These are phyloP conservation scores for Spondyliosoma cantharus DNA, from an alignment of 2,797 vertebrate species.

Conservation along the genomic window DNA sequence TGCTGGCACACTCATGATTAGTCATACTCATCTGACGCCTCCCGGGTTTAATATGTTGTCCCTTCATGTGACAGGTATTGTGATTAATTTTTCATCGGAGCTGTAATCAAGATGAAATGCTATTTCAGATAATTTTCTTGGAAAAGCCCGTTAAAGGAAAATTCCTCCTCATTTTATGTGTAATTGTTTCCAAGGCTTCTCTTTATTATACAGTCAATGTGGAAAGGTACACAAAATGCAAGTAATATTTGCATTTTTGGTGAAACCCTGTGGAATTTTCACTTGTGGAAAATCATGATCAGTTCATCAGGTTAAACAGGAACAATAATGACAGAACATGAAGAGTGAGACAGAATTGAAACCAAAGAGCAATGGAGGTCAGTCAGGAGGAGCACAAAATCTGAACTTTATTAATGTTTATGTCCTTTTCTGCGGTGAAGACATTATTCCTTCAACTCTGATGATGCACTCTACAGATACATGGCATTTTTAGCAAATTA, in stretches of 20 bases:
- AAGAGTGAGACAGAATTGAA: background rate
- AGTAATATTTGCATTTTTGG: slow-evolving; percentile 21
- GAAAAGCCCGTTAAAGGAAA: slow-evolving; percentile 51
- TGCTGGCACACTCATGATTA: slow-evolving; percentile 44
- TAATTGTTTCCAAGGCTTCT: slow-evolving; percentile 36
- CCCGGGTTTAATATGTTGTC: slow-evolving; percentile 39
- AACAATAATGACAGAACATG: background rate
- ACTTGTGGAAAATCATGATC: slow-evolving; percentile 6
- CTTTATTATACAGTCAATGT: slow-evolving; percentile 43
- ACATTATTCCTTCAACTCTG: too few species aligned
- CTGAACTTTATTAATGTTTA: background rate
- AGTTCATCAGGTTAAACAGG: background rate
- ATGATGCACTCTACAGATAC: too few species aligned
- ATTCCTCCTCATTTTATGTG: slow-evolving; percentile 39
- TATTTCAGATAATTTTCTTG: slow-evolving; percentile 56
- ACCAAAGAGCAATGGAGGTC: background rate
- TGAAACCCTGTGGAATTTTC: background rate
- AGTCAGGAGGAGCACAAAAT: background rate
- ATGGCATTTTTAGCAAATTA: too few species aligned
- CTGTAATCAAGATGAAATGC: slow-evolving; percentile 46
- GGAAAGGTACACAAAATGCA: slow-evolving; percentile 50
- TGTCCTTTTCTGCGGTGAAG: background rate
- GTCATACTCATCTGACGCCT: slow-evolving; percentile 31
- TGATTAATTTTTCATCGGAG: slow-evolving; percentile 57
- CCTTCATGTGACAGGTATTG: slow-evolving; percentile 41